phyloP scores from a whole-genome alignment of 2,113 vertebrate species.

The Mesembrinibis cayennensis region DNA sequence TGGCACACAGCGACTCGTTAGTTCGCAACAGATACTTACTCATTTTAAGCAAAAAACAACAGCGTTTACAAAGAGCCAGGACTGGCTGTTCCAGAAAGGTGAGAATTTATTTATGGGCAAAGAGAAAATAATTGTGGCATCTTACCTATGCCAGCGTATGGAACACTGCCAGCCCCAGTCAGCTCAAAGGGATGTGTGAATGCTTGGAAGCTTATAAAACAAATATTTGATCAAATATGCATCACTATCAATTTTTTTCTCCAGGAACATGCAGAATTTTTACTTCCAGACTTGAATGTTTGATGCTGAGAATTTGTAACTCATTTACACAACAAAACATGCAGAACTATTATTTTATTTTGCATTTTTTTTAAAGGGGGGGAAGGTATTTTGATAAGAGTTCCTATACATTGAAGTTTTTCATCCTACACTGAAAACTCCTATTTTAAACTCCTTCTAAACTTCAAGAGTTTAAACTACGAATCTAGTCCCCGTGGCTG shows the following conservation, averaged over 20 bases:
- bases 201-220: constrained; percentile 35
- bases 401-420: background rate
- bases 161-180: background rate
- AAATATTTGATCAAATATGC: constrained; percentile 54
- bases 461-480: background rate
- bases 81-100: background rate
- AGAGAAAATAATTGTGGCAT: background rate
- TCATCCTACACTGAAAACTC: background rate
- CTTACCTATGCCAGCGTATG: background rate
- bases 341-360: background rate
- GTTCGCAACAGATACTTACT: background rate
- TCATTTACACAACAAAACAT: constrained; percentile 64
- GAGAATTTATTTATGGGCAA: background rate
- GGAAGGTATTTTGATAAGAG: background rate
- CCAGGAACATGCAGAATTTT: background rate
- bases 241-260: constrained; percentile 52
- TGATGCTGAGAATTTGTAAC: constrained; percentile 31
- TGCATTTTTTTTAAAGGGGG: background rate
- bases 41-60: fast-evolving
- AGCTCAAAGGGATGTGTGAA: background rate
- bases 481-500: background rate
- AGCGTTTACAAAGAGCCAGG: background rate
- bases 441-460: background rate
- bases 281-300: constrained; percentile 4
- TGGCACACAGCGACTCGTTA: no score